These are phyloP conservation scores for Orthonyx spaldingii DNA, from an alignment of 2,113 vertebrate species.

Conservation along the genomic window DNA sequence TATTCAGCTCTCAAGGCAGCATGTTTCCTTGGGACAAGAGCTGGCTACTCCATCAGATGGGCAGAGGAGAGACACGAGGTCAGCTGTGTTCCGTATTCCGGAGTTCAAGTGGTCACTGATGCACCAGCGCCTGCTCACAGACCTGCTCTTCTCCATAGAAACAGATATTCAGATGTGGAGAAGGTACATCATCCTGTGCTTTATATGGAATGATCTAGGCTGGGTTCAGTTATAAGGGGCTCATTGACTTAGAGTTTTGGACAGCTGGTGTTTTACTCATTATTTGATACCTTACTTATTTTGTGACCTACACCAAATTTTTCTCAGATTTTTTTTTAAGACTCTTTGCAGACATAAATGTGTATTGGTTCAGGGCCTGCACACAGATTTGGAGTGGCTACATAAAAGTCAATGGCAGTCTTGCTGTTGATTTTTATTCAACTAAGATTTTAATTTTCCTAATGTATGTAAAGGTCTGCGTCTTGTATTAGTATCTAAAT, in stretches of 20 bases:
- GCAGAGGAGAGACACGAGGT: conserved; percentile 79
- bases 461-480: background rate
- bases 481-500: background rate
- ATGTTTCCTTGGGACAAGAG: conserved; percentile 54
- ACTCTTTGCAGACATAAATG: background rate
- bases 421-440: background rate
- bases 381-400: background rate
- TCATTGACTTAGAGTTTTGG: background rate
- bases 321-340: background rate
- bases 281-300: background rate
- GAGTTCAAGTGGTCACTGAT: conserved; percentile 95
- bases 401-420: background rate
- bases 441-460: background rate
- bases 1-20: conserved; percentile 68
- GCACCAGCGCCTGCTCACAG: conserved; percentile 95
- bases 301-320: background rate
- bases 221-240: fast-evolving
- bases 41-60: conserved; percentile 35
- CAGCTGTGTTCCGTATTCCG: conserved; percentile 91
- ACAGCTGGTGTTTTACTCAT: background rate
- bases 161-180: conserved; percentile 99
- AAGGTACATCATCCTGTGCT: conserved; percentile 74
- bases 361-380: background rate
- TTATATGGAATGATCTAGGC: background rate
- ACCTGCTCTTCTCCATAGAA: conserved; percentile 95